A percentile compares a stretch with the other conserved stretches of the same genome.
phyloP scores from a whole-genome alignment of 2,888 invertebrate species.

The Xestobium rufovillosum region DNA sequence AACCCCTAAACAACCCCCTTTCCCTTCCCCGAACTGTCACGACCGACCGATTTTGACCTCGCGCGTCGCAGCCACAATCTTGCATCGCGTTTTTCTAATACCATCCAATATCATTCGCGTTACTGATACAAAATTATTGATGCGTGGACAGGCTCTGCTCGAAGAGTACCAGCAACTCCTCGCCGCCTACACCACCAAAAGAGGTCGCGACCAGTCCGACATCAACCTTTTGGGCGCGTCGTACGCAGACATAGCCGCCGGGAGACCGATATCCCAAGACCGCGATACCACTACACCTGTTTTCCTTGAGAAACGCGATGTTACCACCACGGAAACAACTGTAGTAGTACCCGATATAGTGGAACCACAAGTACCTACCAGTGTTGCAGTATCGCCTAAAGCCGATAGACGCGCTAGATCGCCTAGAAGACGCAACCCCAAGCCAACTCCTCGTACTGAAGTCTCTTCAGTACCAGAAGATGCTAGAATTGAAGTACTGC shows the following conservation, averaged over 20 bases:
- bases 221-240: slow-evolving; percentile 46
- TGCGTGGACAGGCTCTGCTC: slow-evolving; percentile 42
- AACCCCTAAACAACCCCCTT: slow-evolving; percentile 17
- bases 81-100: slow-evolving; percentile 29
- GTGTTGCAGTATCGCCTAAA: slow-evolving; percentile 29
- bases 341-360: slow-evolving; percentile 12
- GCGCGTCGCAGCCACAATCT: slow-evolving; percentile 42
- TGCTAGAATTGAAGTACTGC: slow-evolving; percentile 21
- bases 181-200: slow-evolving; percentile 62
- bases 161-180: slow-evolving; percentile 63
- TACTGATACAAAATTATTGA: slow-evolving; percentile 36
- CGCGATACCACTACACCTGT: slow-evolving; percentile 23
- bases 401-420: slow-evolving; percentile 47
- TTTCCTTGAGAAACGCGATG: slow-evolving; percentile 23
- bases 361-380: slow-evolving; percentile 15
- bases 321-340: slow-evolving; percentile 18
- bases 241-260: slow-evolving; percentile 67
- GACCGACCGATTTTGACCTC: slow-evolving; percentile 26
- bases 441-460: slow-evolving; percentile 20
- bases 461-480: slow-evolving; percentile 15
- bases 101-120: slow-evolving; percentile 27
- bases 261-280: slow-evolving; percentile 42
- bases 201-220: too few relatives aligned
- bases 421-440: slow-evolving; percentile 42
- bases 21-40: slow-evolving; percentile 21